Percentiles rank a stretch among this genome's conserved stretches.
phyloP scores from a whole-genome alignment of 35 echinoderm and acorn worm species.

The Stichopus chloronotus region DNA sequence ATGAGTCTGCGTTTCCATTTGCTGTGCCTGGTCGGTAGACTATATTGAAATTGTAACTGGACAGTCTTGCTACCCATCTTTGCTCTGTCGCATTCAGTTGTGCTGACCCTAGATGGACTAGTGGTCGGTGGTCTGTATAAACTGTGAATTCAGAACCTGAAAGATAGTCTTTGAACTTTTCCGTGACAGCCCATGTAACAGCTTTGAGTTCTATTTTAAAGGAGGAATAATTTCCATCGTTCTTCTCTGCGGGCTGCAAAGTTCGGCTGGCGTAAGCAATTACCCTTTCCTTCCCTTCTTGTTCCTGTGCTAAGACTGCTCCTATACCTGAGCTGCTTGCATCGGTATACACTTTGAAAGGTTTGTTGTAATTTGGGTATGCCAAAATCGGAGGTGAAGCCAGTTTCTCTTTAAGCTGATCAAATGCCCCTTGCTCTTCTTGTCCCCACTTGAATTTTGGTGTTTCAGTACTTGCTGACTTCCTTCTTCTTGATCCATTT shows the following conservation, averaged over 20 bases:
- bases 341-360: conserved; percentile 66
- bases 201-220: conserved; percentile 73
- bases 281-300: conserved; percentile 37
- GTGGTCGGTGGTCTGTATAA: no score
- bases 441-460: conserved; percentile 41
- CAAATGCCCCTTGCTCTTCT: conserved; percentile 49
- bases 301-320: conserved; percentile 63
- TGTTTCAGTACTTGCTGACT: neutral
- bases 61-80: conserved; percentile 59
- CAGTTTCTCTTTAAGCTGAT: conserved; percentile 27
- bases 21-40: conserved; percentile 61
- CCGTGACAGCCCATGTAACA: no score
- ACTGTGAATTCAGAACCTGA: no score
- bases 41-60: conserved; percentile 58
- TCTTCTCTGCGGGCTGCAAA: conserved; percentile 44
- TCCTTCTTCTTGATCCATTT: neutral
- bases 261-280: conserved; percentile 71
- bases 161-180: no score
- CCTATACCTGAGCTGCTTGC: conserved; percentile 54
- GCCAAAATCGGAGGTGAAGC: conserved; percentile 57
- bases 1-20: conserved; percentile 66
- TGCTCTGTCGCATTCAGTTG: conserved; percentile 47
- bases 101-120: conserved; percentile 58
- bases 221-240: conserved; percentile 52
- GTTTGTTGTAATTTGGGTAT: conserved; percentile 61